These are phyloP conservation scores for Torymus auratus DNA, from an alignment of 2,888 invertebrate genomes.

Conservation along the genomic window DNA sequence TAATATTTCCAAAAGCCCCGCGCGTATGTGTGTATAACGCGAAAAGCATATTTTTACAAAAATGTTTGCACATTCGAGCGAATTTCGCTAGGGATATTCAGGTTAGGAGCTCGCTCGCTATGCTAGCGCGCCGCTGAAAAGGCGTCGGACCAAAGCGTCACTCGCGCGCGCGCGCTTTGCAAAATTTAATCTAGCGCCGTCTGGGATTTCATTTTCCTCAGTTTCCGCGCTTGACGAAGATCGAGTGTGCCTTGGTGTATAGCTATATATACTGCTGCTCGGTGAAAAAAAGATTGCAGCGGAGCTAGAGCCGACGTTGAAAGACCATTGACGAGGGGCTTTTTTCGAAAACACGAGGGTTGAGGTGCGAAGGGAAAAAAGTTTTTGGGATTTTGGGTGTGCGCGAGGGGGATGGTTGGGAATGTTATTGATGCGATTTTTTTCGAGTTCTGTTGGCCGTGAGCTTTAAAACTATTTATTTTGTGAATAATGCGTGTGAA, in stretches of 20 bases:
- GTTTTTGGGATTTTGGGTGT: too few species aligned
- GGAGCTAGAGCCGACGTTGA: neutral
- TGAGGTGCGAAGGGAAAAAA: too few species aligned
- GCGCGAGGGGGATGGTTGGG: too few species aligned
- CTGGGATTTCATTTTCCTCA: slow-evolving; percentile 45
- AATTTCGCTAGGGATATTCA: neutral
- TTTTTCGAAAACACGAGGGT: neutral
- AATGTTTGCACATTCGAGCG: neutral
- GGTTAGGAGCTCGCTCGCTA: too few species aligned
- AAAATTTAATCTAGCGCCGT: slow-evolving; percentile 46
- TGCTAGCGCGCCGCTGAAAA: neutral
- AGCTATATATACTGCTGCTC: too few species aligned
- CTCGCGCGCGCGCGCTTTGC: slow-evolving; percentile 2
- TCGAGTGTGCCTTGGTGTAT: slow-evolving; percentile 14
- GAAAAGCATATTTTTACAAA: neutral
- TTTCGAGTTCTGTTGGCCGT: too few species aligned
- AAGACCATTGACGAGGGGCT: neutral
- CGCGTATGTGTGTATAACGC: too few species aligned
- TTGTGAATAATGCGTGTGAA: too few species aligned
- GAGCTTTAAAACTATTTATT: too few species aligned
- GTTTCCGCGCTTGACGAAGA: slow-evolving; percentile 41
- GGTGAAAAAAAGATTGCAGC: neutral
- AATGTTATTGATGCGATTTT: too few species aligned
- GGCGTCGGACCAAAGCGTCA: slow-evolving; percentile 1
- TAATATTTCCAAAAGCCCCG: too few species aligned